These are phyloP conservation scores for Dicrostonyx torquatus DNA, from an alignment of 2,797 vertebrate genomes.

Conservation along the genomic window DNA sequence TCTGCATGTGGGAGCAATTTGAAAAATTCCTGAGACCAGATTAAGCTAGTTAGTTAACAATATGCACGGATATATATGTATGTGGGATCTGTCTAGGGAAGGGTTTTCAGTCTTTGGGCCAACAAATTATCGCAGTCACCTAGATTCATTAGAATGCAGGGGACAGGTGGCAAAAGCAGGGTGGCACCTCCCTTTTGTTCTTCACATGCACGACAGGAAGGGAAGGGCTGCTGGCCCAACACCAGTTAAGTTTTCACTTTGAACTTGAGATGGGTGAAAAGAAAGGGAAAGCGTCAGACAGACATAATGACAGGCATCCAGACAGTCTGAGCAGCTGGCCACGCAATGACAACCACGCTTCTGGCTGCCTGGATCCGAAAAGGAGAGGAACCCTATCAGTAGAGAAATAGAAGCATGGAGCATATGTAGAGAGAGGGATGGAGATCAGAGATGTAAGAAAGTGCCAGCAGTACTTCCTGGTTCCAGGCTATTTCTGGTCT, in stretches of 20 bases:
- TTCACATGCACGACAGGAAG: background rate
- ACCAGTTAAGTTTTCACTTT: background rate
- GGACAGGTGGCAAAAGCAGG: background rate
- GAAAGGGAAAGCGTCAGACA: background rate
- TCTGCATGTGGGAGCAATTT: background rate
- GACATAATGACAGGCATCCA: background rate
- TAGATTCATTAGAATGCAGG: background rate
- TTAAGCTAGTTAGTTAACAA: background rate
- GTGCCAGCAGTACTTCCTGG: background rate
- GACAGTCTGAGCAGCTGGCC: background rate
- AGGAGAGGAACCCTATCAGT: background rate
- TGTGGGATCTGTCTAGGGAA: background rate
- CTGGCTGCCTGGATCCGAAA: background rate
- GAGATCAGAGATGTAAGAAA: background rate
- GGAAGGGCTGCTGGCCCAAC: background rate
- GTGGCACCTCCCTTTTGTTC: background rate
- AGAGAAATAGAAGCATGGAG: background rate
- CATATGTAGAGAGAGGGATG: background rate
- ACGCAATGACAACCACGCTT: background rate
- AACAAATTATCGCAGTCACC: background rate
- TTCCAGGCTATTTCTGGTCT: background rate
- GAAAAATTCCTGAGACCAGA: background rate
- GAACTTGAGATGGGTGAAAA: background rate
- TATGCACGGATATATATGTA: background rate
- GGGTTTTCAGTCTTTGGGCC: background rate